Evolutionary conservation across 1,140 invertebrate species (phyloP), one percentile per base, ranked within the genome.

Genomic region (Psix sp.): DNA sequence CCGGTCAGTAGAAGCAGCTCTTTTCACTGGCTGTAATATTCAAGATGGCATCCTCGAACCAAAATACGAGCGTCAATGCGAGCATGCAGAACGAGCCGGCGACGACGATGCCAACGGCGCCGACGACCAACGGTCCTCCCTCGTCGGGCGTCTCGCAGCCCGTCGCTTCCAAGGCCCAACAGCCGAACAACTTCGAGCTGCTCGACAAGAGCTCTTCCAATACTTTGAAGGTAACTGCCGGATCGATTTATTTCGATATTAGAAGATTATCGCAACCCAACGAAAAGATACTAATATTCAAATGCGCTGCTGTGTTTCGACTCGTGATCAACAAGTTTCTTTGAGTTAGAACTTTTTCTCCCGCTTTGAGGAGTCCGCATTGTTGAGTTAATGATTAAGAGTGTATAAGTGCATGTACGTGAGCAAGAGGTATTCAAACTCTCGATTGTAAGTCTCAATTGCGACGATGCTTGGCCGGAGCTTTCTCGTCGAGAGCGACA

Each of bases 131-230:
- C 35, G 62, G 62, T 1, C 62, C 62, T 2, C 40, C 62, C 16
- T 31, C 29, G 31, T 18, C 24, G 5, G 31, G 26, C 26, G 18
- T 35, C 10, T n/a, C 43, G 14, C 56, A 46, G 10, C 15, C 26
- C 14, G 14, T 38, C 42, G 26, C 4, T 7, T n/a, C 62, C 62
- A 67, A 57, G 33, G 33, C 51, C 7, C 80, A 81, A 48, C 82
- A 84, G 35, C 17, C 79, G 2, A 86, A 84, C 40, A 86, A 85
- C 42, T 84, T 86, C 65, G 86, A 87, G 36, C 79, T 80, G 5
- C 63, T 86, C 21, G 85, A 87, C 48, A 87, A 86, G 54, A 86
- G 77, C 43, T 82, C 84, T 13, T 85, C 82, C n/a, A 87, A 87
- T 51, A 87, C 85, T 7, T 62, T 87, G 4, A 87, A 87, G 80